A percentile compares a stretch with the other conserved stretches of the same genome.
These are phyloP conservation scores for Drosophila longiperda DNA, from an alignment of 2,888 invertebrate species.

Conservation along the genomic window DNA sequence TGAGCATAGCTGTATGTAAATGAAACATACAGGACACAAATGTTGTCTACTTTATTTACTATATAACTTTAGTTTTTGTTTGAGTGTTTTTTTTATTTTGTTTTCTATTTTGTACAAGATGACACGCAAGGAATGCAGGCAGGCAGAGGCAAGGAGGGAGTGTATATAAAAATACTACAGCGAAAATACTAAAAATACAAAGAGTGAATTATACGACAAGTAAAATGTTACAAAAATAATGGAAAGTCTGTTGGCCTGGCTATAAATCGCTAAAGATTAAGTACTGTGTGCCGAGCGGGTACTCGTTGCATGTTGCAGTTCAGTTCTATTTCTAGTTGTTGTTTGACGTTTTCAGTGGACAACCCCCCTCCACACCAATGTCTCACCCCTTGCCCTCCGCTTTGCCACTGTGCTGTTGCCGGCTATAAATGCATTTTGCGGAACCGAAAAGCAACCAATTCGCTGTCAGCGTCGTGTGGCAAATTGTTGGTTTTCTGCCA, in stretches of 20 bases:
- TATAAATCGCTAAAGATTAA: constrained; percentile 75
- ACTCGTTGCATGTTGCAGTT: constrained; percentile 47
- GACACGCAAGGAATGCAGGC: constrained; percentile 64
- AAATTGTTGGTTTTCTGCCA: constrained; percentile 20
- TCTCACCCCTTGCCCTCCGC: background rate
- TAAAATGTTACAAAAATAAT: constrained; percentile 62
- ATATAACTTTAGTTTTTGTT: background rate
- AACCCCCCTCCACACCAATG: background rate
- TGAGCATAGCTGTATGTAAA: background rate
- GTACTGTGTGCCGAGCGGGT: constrained; percentile 32
- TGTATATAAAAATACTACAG: background rate
- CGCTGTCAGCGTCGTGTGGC: constrained; percentile 53
- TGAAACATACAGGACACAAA: background rate
- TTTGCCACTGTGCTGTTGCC: constrained; percentile 20
- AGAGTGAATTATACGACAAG: constrained; percentile 36
- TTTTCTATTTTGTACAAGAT: constrained; percentile 33
- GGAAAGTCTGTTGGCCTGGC: constrained; percentile 57
- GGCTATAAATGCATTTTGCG: constrained; percentile 73
- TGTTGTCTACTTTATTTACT: constrained; percentile 1
- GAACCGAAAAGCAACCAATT: constrained; percentile 63
- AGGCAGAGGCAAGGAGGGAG: background rate
- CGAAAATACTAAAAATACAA: constrained; percentile 32
- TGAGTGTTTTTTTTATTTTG: background rate
- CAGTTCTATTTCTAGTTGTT: constrained; percentile 68
- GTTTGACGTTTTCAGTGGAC: constrained; percentile 61